phyloP scores from a whole-genome alignment of 2,113 vertebrate species.

The Mola mola region DNA sequence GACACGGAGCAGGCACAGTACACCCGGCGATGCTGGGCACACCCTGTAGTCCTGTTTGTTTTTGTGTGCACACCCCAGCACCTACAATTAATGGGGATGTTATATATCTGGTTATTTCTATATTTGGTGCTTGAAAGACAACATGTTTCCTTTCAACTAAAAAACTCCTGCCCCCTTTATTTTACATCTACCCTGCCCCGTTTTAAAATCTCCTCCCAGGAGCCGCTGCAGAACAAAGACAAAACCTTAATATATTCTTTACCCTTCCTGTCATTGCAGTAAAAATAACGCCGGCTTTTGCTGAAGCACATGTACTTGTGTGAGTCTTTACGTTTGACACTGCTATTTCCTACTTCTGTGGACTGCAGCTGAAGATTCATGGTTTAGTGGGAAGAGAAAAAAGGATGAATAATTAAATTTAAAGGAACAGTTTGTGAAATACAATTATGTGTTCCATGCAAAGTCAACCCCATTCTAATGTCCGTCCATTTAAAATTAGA shows the following conservation, averaged over 20 bases:
- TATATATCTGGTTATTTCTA: slow-evolving; percentile 35
- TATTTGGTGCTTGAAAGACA: slow-evolving; percentile 37
- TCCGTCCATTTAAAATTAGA: too few species aligned
- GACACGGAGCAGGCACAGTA: slow-evolving; percentile 56
- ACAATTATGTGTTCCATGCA: too few species aligned
- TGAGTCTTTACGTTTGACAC: too few species aligned
- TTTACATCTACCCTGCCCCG: slow-evolving; percentile 32
- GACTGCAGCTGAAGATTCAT: too few species aligned
- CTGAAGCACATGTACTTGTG: too few species aligned
- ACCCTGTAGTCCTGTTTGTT: slow-evolving; percentile 53
- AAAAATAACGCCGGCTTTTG: too few species aligned
- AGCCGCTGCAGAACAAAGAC: slow-evolving; percentile 60
- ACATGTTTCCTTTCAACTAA: slow-evolving; percentile 43
- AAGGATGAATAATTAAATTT: too few species aligned
- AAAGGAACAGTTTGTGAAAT: too few species aligned
- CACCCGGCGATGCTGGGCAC: slow-evolving; percentile 67
- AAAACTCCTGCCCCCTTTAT: slow-evolving; percentile 30
- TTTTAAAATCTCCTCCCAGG: slow-evolving; percentile 44
- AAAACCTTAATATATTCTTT: slow-evolving; percentile 46
- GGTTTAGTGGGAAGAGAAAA: too few species aligned
- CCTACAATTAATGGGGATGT: slow-evolving; percentile 27
- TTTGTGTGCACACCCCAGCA: slow-evolving; percentile 17
- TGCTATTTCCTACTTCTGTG: too few species aligned
- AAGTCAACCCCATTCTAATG: too few species aligned
- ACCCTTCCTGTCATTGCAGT: slow-evolving; percentile 52